A percentile compares a stretch with the other conserved stretches of the same genome.
These are phyloP conservation scores for Antigone vipio DNA, from an alignment of 2,113 vertebrate species.

Conservation along the genomic window DNA sequence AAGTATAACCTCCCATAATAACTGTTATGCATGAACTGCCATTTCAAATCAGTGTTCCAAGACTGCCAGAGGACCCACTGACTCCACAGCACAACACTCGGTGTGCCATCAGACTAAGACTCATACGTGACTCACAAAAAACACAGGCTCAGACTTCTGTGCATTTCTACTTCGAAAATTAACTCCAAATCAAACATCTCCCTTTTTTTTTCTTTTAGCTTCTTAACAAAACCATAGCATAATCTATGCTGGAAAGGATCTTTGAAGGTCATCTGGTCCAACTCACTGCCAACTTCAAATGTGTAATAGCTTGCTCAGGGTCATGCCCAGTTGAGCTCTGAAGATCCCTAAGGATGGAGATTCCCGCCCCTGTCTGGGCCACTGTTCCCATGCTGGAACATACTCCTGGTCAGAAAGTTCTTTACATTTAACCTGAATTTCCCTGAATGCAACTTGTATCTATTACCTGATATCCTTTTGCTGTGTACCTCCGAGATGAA, in stretches of 20 bases:
- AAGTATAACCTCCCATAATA: neutral
- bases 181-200: neutral
- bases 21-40: neutral
- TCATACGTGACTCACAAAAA: neutral
- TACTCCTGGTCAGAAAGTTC: neutral
- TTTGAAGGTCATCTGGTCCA: neutral
- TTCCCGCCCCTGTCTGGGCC: neutral
- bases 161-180: neutral
- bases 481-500: rapidly evolving
- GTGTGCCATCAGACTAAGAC: neutral
- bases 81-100: neutral
- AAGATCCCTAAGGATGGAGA: neutral
- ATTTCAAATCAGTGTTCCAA: neutral
- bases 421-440: neutral
- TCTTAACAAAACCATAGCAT: neutral
- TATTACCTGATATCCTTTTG: neutral
- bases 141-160: neutral
- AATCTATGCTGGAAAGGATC: neutral
- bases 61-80: neutral
- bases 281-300: neutral
- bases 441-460: neutral
- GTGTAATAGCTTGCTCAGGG: neutral
- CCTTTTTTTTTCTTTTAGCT: no score
- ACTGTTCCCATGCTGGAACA: neutral
- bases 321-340: neutral